Evolutionary conservation across 1,140 invertebrate species (phyloP), one percentile per base, ranked within the genome.

Genomic region (Ganaspis sp.): DNA sequence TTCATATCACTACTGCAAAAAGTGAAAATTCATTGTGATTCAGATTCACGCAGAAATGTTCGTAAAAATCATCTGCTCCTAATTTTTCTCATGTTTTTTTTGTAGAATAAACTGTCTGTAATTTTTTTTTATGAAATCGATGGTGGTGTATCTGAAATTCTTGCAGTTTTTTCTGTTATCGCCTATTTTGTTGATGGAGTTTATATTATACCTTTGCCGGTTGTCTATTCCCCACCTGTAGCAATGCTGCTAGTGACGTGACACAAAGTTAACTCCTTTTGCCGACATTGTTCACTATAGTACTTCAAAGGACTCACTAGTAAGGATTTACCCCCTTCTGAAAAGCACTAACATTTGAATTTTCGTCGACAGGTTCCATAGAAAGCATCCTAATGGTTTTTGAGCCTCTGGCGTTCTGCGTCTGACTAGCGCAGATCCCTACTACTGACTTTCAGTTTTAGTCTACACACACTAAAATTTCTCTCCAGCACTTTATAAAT

Each of bases 171-270:
- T n/a, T n/a, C n/a, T n/a, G n/a, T n/a, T n/a, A n/a, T 42, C 40
- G 8, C 40, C 9, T 17, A 6, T 17, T n/a, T 49, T 17, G 2
- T 49, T 2, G n/a, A 49, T 19, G 0, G 3, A 3, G n/a, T n/a
- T n/a, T n/a, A n/a, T n/a, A n/a, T n/a, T n/a, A n/a, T n/a, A n/a
- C n/a, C n/a, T n/a, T n/a, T n/a, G n/a, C n/a, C n/a, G n/a, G 45
- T 4, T 6, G 15, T 4, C 40, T 42, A 54, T 40, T 75, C 72
- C n/a, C n/a, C n/a, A n/a, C n/a, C n/a, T n/a, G n/a, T n/a, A n/a
- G 69, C 72, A 72, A 70, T 49, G 53, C 79, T 83, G 82, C 74
- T 75, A 79, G 80, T 81, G 80, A 83, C 77, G 82, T 72, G 76
- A 72, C 64, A 70, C 75, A 34, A 23, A 12, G 29, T 49, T 76